Base-by-base conservation (phyloP, 2,797 vertebrate genomes). In the Protonibea diacanthus region DNA sequence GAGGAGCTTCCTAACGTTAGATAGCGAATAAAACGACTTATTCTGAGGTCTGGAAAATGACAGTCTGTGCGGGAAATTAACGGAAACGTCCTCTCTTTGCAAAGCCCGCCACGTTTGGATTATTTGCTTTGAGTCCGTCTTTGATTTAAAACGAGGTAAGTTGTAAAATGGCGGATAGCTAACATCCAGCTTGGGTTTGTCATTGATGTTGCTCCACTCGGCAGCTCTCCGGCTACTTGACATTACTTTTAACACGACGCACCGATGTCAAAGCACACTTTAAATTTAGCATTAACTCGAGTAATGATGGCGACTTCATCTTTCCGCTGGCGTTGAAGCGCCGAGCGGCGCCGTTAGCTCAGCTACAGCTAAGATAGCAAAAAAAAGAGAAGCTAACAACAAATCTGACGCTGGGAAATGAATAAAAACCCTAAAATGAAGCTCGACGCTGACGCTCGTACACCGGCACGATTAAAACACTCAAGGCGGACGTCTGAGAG, bases 121-220 rank as follows among this genome's bases (percentile, higher is more conserved):
- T 78, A 65, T 82, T 86, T 82, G 85, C 27, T 81, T 88, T 73
- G 70, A 77, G 81, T 81, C 67, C 83, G 78, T 78, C 66, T 88
- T 84, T 92, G 87, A 89, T 87, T 91, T 91, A 86, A 89, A 93
- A 94, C 91, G 94, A 96, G 96, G 96, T 97, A 97, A 97, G 96
- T 97, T 96, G 92, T 95, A 96, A 96, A 96, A 97, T 96, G 96
- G 96, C 96, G 96, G 95, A 95, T 94, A 82, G 88, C 91, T 86
- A 95, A 95, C 93, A 90, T 94, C 94, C 85, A 56, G 80, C 67
- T 90, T 92, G 89, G 96, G 95, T 95, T 96, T 96, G 94, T 94
- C 81, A 82, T 84, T 86, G 86, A 85, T 90, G 85, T 84, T 64
- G 71, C 60, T 70, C 1, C 44, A 25, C 17, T 49, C 25, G 47